Evolutionary conservation across 2,113 vertebrate genomes (phyloP).

Genomic region (Strigops habroptila): DNA sequence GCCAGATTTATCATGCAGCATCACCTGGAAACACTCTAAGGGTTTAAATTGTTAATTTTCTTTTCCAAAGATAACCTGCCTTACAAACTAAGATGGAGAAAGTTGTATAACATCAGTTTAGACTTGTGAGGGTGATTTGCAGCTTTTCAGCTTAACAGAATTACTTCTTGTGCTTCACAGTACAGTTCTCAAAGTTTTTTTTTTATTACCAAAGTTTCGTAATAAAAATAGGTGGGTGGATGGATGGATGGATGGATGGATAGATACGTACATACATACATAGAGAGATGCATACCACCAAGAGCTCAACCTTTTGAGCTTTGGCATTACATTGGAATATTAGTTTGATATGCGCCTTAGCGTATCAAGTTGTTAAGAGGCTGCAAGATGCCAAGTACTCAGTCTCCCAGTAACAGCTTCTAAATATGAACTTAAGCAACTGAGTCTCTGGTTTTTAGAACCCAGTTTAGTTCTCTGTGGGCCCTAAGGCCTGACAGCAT

Average conservation of each 20-base stretch:
- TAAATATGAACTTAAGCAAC: neutral
- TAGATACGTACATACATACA: neutral
- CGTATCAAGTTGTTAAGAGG: neutral
- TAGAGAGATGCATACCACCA: neutral
- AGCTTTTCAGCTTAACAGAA: neutral
- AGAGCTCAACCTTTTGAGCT: neutral
- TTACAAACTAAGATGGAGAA: neutral
- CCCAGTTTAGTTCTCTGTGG: neutral
- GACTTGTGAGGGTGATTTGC: neutral
- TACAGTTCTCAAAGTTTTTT: neutral
- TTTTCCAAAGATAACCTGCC: neutral
- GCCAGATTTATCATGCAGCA: constrained; percentile 35
- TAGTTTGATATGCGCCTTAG: neutral
- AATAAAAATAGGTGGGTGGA: neutral
- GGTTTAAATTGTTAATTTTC: constrained; percentile 37
- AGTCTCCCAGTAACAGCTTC: neutral
- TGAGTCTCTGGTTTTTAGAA: neutral
- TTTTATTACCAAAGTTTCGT: neutral
- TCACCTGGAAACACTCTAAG: constrained; percentile 32
- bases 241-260: neutral
- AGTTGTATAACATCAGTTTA: neutral
- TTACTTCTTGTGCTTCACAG: neutral
- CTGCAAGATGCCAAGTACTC: neutral
- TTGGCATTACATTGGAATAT: neutral
- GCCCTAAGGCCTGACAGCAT: neutral